Evolutionary conservation across 2,888 invertebrate genomes (phyloP), one percentile per base, ranked within the genome.

Genomic region (Drosophila affinis): DNA sequence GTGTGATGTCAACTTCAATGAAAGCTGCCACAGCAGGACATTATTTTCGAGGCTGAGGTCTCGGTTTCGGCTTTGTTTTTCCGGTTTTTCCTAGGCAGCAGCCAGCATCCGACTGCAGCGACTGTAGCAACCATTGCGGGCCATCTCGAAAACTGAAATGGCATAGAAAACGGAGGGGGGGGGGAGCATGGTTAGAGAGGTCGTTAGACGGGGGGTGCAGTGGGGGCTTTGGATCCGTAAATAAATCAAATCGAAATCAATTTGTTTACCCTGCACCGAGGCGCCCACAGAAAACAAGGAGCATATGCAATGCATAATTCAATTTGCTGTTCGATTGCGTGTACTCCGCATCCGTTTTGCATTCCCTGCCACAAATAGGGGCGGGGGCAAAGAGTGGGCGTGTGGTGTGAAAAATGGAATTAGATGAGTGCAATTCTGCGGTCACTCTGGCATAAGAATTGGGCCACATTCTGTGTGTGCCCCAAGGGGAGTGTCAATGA

Each of bases 181-280:
- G 34, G 6, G 5, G 12, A 39, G 29, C n/a, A n/a, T 2, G 34
- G 17, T 58, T 44, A 34, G 52, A 39, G 17, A 18, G 6, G 49
- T 14, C 14, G 24, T 5, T 12, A 17, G 21, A 46, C 3, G 0
- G 21, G 21, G 21, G 21, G 21, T 2, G 21, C 1, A 21, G 45
- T 17, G 27, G 17, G 52, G 49, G 70, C 39, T n/a, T 44, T 29
- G 71, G 72, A 72, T 79, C 72, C 79, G 88, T 83, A 86, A 83
- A 88, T 83, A 83, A 83, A 83, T 83, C 88, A 83, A 83, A 83
- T 83, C 88, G 85, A 85, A 81, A 85, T 83, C 88, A 83, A 88
- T 88, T 88, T 83, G 84, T 79, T 82, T 88, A 75, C 86, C 53
- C 69, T 72, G 79, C 71, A 65, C 52, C 64, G 67, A 68, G 81